phyloP scores from a whole-genome alignment of 2,113 vertebrate genomes.

The Sylvilagus bachmani region DNA sequence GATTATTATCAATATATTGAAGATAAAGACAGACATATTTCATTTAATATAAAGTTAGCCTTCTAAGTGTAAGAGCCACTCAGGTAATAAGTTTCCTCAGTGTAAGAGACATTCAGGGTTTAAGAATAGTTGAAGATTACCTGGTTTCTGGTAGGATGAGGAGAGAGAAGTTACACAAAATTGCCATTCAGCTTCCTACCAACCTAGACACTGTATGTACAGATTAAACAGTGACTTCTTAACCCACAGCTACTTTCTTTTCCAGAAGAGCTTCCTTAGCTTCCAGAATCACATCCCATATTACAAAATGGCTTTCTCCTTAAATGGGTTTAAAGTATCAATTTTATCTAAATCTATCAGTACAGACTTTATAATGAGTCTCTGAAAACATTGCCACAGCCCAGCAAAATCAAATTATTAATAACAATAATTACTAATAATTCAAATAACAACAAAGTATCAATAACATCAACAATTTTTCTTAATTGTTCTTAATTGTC shows the following conservation, averaged over 20 bases:
- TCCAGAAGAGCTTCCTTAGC: not conserved
- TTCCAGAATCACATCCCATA: conserved; percentile 15
- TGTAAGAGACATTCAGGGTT: not conserved
- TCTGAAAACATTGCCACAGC: not conserved
- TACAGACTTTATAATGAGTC: not conserved
- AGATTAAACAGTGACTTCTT: conserved; percentile 25
- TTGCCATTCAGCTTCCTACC: not conserved
- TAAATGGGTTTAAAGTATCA: not conserved
- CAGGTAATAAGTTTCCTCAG: not conserved
- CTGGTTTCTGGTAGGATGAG: not conserved
- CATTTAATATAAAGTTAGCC: not conserved
- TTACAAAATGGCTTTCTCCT: conserved; percentile 3
- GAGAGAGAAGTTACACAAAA: not conserved
- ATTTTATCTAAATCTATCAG: not conserved
- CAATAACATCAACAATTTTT: not conserved
- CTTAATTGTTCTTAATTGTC: conserved; percentile 4
- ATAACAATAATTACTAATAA: not conserved
- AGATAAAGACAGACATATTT: not conserved
- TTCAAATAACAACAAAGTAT: not conserved
- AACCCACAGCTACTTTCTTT: not conserved
- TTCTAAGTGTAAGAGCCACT: not conserved
- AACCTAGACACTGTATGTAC: not conserved
- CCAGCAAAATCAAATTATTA: conserved; percentile 34
- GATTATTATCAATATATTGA: not conserved
- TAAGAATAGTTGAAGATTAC: not conserved